A percentile compares a stretch with the other conserved stretches of the same genome.
These are phyloP conservation scores for Coryphaenoides rupestris DNA, from an alignment of 2,113 vertebrate genomes.

Conservation along the genomic window DNA sequence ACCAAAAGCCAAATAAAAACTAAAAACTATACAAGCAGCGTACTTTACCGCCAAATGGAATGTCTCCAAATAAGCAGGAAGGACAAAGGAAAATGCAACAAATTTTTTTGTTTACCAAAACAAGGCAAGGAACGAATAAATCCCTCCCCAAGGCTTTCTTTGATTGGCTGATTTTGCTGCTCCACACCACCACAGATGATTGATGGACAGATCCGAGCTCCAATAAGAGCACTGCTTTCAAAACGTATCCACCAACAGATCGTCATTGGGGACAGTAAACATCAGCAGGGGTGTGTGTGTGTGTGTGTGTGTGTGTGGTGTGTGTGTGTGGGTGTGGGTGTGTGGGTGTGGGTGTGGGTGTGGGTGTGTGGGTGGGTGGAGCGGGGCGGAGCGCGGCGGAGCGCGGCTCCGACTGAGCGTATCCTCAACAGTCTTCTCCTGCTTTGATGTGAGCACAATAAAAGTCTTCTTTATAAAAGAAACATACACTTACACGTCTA, in stretches of 20 bases:
- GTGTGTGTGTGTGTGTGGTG: no score
- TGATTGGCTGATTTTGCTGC: background rate
- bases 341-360: no score
- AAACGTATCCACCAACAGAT: background rate
- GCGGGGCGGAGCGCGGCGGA: background rate
- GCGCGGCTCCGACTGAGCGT: background rate
- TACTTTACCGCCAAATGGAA: background rate
- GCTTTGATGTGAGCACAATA: constrained; percentile 67
- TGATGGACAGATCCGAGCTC: background rate
- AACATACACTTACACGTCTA: constrained; percentile 68
- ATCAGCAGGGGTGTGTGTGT: no score
- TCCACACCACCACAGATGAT: background rate
- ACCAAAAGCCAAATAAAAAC: background rate
- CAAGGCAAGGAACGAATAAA: constrained; percentile 6
- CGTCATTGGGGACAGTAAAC: no score
- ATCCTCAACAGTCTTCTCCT: constrained; percentile 41
- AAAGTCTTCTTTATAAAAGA: constrained; percentile 82
- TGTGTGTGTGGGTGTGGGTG: no score
- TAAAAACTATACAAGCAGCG: background rate
- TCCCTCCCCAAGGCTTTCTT: background rate
- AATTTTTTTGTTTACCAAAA: background rate
- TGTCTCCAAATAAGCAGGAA: constrained; percentile 3
- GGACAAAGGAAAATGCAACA: no score
- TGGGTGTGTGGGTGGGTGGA: no score
- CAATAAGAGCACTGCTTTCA: background rate